These are phyloP conservation scores for Lagria hirta DNA, from an alignment of 2,888 invertebrate genomes.

Conservation along the genomic window DNA sequence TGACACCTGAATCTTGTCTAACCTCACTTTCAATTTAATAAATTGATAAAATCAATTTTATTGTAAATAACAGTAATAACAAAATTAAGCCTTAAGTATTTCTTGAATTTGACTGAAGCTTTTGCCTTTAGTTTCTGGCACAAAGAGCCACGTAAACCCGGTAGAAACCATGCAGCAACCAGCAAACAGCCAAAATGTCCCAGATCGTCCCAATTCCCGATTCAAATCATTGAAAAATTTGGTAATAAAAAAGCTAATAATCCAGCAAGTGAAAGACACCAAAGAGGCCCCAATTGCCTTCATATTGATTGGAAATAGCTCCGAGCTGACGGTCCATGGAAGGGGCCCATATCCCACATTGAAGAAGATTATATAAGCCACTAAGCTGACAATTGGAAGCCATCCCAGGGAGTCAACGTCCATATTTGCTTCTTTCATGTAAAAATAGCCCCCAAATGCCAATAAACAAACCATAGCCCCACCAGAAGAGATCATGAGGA, in stretches of 20 bases:
- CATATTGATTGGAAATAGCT: conserved; percentile 75
- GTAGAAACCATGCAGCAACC: conserved; percentile 30
- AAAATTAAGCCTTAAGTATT: conserved; percentile 32
- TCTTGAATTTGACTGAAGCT: conserved; percentile 79
- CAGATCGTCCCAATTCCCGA: conserved; percentile 59
- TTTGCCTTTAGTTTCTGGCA: conserved; percentile 79
- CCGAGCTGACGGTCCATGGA: conserved; percentile 80
- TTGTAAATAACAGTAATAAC: too few relatives aligned
- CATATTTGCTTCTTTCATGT: conserved; percentile 51
- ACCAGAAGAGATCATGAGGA: conserved; percentile 69
- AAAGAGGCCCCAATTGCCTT: conserved; percentile 73
- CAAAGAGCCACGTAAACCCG: conserved; percentile 34
- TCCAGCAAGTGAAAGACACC: conserved; percentile 75
- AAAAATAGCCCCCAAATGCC: conserved; percentile 54
- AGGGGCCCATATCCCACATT: conserved; percentile 74
- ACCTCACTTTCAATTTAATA: too few relatives aligned
- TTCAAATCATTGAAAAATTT: conserved; percentile 66
- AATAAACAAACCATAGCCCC: conserved; percentile 67
- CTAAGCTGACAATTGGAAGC: conserved; percentile 70
- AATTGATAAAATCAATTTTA: too few relatives aligned
- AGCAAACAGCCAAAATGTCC: conserved; percentile 70
- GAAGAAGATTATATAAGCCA: conserved; percentile 72
- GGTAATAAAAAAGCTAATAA: conserved; percentile 71
- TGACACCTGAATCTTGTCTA: too few relatives aligned
- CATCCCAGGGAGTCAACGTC: conserved; percentile 61